Evolutionary conservation across 2,113 vertebrate species (phyloP).

Genomic region (Periophthalmus modestus): DNA sequence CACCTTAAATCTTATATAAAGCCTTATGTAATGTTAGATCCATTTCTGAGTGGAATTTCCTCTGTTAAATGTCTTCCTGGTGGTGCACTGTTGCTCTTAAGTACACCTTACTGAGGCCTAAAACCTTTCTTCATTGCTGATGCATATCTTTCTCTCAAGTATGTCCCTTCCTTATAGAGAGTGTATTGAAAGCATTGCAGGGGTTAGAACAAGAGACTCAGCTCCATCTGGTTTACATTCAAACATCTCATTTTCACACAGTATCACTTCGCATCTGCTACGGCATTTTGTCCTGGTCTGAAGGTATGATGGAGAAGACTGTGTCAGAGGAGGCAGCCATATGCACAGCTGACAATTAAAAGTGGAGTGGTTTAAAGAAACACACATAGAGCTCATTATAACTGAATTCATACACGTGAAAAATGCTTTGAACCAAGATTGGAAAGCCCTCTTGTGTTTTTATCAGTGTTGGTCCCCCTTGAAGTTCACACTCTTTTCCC

Average conservation of each 20-base stretch:
- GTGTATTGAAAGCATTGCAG: constrained; percentile 15
- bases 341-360: background rate
- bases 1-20: constrained; percentile 13
- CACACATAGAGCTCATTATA: background rate
- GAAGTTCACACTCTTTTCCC: constrained; percentile 52
- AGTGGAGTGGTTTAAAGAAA: constrained; percentile 2
- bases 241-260: constrained; percentile 39
- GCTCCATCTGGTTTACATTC: constrained; percentile 56
- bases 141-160: constrained; percentile 13
- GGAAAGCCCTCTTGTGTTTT: constrained; percentile 36
- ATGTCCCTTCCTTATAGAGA: constrained; percentile 7
- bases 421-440: constrained; percentile 33
- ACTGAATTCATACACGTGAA: constrained; percentile 30
- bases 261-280: constrained; percentile 44
- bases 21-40: constrained; percentile 20
- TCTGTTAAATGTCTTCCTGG: background rate
- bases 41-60: constrained; percentile 26
- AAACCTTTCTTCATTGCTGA: constrained; percentile 25
- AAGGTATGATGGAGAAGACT: constrained; percentile 20
- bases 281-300: constrained; percentile 40
- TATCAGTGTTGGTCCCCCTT: constrained; percentile 34
- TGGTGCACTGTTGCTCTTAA: constrained; percentile 10
- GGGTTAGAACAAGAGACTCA: constrained; percentile 7
- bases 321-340: background rate
- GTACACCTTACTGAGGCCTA: constrained; percentile 4